phyloP scores from a whole-genome alignment of 2,888 invertebrate species.

The Morinoia aosen region DNA sequence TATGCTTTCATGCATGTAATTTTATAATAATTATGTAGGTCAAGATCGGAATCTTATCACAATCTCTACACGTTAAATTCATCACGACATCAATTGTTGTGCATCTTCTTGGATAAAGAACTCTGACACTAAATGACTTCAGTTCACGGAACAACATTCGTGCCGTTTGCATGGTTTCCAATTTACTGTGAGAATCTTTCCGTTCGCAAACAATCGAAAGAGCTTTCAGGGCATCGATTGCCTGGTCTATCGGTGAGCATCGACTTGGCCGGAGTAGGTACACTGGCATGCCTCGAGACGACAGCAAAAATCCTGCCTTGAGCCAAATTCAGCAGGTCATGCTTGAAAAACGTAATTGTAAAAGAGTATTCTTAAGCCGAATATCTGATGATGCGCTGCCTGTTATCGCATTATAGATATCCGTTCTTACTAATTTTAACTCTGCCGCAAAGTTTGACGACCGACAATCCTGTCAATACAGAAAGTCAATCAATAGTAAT shows the following conservation, averaged over 20 bases:
- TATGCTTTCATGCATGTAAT: no score
- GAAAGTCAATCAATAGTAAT: neutral
- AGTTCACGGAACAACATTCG: no score
- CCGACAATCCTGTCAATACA: neutral
- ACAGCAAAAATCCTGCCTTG: neutral
- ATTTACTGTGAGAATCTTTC: neutral
- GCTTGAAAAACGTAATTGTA: neutral
- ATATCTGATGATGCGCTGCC: neutral
- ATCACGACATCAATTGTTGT: no score
- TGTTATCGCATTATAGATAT: neutral
- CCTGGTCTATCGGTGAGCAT: neutral
- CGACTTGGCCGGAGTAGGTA: neutral
- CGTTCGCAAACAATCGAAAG: neutral
- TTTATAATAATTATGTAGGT: no score
- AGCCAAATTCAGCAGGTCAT: neutral
- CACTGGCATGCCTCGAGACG: neutral
- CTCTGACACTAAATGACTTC: no score
- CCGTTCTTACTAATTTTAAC: neutral
- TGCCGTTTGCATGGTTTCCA: neutral
- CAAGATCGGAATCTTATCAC: no score
- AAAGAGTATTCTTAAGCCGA: neutral
- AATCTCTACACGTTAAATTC: no score
- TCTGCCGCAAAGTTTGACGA: neutral
- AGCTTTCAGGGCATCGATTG: neutral
- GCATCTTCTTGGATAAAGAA: no score